These are phyloP conservation scores for Bambusicola thoracicus DNA, from an alignment of 2,113 vertebrate species.

Conservation along the genomic window DNA sequence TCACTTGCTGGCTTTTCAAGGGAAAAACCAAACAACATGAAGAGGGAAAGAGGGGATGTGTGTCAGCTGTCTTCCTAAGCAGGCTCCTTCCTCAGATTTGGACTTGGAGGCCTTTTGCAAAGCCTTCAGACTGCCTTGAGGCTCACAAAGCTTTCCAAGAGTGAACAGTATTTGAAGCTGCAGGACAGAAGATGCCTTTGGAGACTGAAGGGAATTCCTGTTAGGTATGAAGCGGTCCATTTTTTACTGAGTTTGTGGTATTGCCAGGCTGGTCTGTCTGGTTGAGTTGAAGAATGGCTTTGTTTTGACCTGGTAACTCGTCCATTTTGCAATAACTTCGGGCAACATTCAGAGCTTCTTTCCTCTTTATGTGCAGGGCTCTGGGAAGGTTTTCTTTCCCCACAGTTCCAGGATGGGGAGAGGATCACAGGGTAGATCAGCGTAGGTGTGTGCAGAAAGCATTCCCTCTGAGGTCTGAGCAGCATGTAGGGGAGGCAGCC, in stretches of 20 bases:
- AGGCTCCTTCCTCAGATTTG: not conserved
- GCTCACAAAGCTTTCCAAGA: not conserved
- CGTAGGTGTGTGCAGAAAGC: not conserved
- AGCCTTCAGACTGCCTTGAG: not conserved
- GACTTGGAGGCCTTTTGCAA: not conserved
- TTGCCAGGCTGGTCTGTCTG: not conserved
- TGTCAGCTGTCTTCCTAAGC: not conserved
- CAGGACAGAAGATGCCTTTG: not conserved
- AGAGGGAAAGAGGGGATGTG: not conserved
- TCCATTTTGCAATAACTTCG: accelerated
- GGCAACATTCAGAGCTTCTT: not conserved
- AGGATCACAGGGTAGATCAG: accelerated
- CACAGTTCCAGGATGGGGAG: accelerated
- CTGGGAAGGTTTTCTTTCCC: accelerated
- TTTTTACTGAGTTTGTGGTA: not conserved
- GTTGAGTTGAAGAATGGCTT: not conserved
- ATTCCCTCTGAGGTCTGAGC: not conserved
- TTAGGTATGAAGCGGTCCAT: not conserved
- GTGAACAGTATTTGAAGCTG: not conserved
- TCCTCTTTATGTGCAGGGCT: not conserved
- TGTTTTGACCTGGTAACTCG: not conserved
- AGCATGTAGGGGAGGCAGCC: not conserved
- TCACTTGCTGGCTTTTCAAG: not conserved
- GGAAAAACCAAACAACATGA: not conserved
- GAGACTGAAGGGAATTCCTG: not conserved